Evolutionary conservation across 2,888 invertebrate species (phyloP).

Genomic region (Aporophyla nigra): DNA sequence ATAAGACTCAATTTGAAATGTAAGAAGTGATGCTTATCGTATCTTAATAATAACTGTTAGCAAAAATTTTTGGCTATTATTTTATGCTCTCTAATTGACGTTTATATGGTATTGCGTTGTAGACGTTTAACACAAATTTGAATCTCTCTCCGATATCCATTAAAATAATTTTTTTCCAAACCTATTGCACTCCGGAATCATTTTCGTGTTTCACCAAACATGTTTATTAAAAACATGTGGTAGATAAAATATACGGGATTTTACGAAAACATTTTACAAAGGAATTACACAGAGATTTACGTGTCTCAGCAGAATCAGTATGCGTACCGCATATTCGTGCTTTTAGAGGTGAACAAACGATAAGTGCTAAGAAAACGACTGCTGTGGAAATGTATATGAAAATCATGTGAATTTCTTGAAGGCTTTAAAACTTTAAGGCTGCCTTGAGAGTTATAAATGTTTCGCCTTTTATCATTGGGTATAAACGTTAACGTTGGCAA

Average conservation of each 20-base stretch:
- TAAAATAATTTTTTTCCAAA: background rate
- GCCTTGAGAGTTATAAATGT: conserved; percentile 64
- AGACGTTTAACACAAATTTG: no score
- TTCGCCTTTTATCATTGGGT: conserved; percentile 63
- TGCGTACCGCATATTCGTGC: conserved; percentile 69
- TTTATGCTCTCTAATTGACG: no score
- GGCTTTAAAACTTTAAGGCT: conserved; percentile 70
- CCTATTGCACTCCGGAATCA: conserved; percentile 4
- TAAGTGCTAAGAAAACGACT: conserved; percentile 73
- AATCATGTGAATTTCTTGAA: conserved; percentile 73
- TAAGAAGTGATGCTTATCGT: no score
- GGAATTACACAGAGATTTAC: conserved; percentile 73
- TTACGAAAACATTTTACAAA: conserved; percentile 67
- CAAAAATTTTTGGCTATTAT: no score
- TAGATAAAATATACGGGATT: conserved; percentile 54
- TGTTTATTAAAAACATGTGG: conserved; percentile 66
- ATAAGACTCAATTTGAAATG: no score
- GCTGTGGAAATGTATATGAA: conserved; percentile 74
- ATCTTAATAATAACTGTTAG: no score
- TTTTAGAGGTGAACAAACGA: conserved; percentile 72
- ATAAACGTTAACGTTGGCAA: conserved; percentile 59
- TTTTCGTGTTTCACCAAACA: conserved; percentile 23
- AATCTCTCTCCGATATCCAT: background rate
- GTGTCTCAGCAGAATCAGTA: conserved; percentile 73
- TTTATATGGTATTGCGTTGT: no score